Evolutionary conservation across 1,140 invertebrate species (phyloP).

Genomic region (Venturia canescens): DNA sequence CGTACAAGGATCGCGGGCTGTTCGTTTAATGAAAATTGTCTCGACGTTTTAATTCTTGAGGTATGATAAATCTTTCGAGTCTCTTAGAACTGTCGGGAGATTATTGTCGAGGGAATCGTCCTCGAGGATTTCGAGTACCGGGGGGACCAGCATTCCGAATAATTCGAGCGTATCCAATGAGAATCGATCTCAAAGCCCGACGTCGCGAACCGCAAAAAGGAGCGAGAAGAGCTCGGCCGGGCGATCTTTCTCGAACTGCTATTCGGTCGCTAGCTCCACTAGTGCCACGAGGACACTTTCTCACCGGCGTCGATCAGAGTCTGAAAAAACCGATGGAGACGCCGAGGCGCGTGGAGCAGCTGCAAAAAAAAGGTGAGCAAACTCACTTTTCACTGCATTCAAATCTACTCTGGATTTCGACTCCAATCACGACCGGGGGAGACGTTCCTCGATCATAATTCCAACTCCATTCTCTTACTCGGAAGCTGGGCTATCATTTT

Average conservation of each 20-base stretch:
- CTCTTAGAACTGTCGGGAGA: not conserved
- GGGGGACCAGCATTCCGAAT: not conserved
- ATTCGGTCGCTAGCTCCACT: not conserved
- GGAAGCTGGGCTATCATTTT: no score
- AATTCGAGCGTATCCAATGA: not conserved
- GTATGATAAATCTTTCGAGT: not conserved
- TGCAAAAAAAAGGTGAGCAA: not conserved
- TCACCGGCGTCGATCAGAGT: not conserved
- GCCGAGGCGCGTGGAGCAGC: not conserved
- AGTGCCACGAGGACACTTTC: not conserved
- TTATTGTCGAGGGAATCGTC: not conserved
- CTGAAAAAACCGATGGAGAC: not conserved
- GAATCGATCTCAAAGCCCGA: not conserved
- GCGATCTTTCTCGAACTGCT: not conserved
- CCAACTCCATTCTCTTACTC: no score
- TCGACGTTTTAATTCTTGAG: not conserved
- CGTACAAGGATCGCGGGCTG: not conserved
- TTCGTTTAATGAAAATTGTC: conserved; percentile 2
- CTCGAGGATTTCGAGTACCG: not conserved
- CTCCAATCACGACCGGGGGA: not conserved
- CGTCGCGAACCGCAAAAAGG: not conserved
- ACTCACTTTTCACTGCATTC: not conserved
- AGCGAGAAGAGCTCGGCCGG: not conserved
- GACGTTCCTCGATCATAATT: not conserved
- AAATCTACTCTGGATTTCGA: not conserved